Conservation (phyloP, 2,888 invertebrate genomes). For the Kuschelorhynchus macadamiae region DNA sequence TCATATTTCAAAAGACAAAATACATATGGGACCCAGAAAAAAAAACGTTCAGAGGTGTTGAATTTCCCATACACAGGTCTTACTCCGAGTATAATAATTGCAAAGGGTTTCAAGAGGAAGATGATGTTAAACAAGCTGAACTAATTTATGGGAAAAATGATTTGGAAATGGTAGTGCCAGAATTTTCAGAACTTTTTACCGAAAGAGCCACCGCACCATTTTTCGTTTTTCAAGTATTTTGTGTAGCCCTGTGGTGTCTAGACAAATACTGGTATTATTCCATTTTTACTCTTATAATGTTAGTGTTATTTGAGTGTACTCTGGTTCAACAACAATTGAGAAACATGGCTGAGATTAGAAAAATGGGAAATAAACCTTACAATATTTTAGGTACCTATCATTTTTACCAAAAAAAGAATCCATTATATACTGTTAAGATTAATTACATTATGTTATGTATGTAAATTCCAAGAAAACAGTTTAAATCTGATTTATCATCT, state of each 20-base stretch:
- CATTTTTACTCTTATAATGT: conserved; percentile 95
- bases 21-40: conserved; percentile 91
- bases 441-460: too few relatives aligned
- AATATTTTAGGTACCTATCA: conserved; percentile 70
- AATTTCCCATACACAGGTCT: conserved; percentile 85
- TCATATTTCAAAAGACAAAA: conserved; percentile 97
- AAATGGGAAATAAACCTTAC: conserved; percentile 99
- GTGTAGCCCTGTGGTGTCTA: conserved; percentile 98
- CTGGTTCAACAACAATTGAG: conserved; percentile 97
- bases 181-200: conserved; percentile 95
- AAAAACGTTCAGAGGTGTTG: conserved; percentile 84
- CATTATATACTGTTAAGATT: too few relatives aligned
- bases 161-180: conserved; percentile 92
- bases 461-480: too few relatives aligned
- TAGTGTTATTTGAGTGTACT: conserved; percentile 97
- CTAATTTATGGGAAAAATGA: conserved; percentile 91
- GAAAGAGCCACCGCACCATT: conserved; percentile 99
- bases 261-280: conserved; percentile 99
- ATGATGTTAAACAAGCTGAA: conserved; percentile 81
- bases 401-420: background rate
- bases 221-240: conserved; percentile 99
- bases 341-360: conserved; percentile 98
- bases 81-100: conserved; percentile 84
- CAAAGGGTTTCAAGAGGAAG: conserved; percentile 90
- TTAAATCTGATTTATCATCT: too few relatives aligned